Evolutionary conservation across 1,140 invertebrate species (phyloP), one percentile per base, ranked within the genome.

Genomic region (Ganaspis sp.): DNA sequence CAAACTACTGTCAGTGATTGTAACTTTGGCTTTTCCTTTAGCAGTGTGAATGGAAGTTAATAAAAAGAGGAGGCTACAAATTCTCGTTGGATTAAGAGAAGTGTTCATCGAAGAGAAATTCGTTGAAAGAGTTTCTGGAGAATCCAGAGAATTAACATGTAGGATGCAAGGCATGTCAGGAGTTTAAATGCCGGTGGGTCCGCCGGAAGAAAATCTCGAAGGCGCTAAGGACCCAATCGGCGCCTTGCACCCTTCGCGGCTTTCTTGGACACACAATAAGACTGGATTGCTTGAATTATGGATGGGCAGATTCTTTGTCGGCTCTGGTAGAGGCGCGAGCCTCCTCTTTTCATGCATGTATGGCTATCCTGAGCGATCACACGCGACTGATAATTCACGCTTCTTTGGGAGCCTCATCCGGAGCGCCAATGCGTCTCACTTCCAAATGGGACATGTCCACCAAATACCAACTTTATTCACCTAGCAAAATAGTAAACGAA

Each of bases 281-380:
- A 76, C 69, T 75, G 73, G 81, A 82, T 78, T 76, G 75, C 76
- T 80, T 82, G 81, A 82, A 82, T 82, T 82, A 82, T 82, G 81
- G 81, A 82, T 80, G 78, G 69, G 69, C 81, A 58, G 19, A 21
- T 58, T 76, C 79, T 79, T 79, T 82, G 81, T 79, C 81, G 80
- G 77, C 21, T 19, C 69, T 3, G 2, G 45, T 37, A 26, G 15
- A 37, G 29, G 70, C 29, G 15, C 37, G 34, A 17, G 53, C 21
- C 21, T 40, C 26, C 40, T 72, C 73, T 70, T 34, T 74, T 72
- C 73, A 64, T 74, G 69, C 76, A 74, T 78, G 72, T 74, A 78
- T 77, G 71, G 73, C 75, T 72, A 74, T 76, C 73, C 69, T 76
- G 79, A 29, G 73, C 15, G 81, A 80, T 82, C 73, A 78, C 79